Evolutionary conservation across 2,888 invertebrate species (phyloP), one percentile per base, ranked within the genome.

Genomic region (Acutogordius australiensis): DNA sequence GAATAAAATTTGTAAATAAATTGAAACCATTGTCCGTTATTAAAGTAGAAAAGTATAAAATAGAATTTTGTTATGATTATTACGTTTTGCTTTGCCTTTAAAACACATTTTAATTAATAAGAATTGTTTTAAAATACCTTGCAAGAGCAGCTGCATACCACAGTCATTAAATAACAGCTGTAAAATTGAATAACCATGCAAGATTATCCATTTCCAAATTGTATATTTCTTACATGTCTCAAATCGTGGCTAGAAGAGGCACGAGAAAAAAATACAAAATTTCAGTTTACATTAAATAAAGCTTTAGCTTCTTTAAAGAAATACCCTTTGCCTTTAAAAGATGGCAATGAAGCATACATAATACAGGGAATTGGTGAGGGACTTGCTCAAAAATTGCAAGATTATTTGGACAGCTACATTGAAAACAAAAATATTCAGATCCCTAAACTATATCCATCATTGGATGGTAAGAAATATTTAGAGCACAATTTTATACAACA

Each of bases 201-300:
- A n/a, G n/a, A n/a, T n/a, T 51, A 51, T 23, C 51, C 51, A 21
- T 44, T 44, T n/a, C 45, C 56, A 26, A 60, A 60, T 37, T 30
- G 57, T 56, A 28, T 57, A 37, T 58, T 57, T 57, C 37, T 30
- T 44, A 45, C 60, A 44, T 57, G 62, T 26, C 23, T 45, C 28
- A 28, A 28, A 60, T 30, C 45, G 23, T 60, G 30, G 45, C 26
- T 60, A n/a, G 30, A 57, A 45, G 26, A 29, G 26, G 59, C 57
- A n/a, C 4, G 26, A 51, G 26, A 60, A 13, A 28, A 60, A 29
- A 13, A 28, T 30, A 29, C 29, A 2, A 44, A 60, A 26, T 61
- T 27, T 45, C 60, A 60, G 45, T 23, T 61, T 61, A 60, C 59
- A 29, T 30, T 30, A 45, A 2, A 44, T 45, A 60, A 61, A 37